Evolutionary conservation across 1,140 invertebrate genomes (phyloP), one percentile per base, ranked within the genome.

Genomic region (Agrypnia vestita): DNA sequence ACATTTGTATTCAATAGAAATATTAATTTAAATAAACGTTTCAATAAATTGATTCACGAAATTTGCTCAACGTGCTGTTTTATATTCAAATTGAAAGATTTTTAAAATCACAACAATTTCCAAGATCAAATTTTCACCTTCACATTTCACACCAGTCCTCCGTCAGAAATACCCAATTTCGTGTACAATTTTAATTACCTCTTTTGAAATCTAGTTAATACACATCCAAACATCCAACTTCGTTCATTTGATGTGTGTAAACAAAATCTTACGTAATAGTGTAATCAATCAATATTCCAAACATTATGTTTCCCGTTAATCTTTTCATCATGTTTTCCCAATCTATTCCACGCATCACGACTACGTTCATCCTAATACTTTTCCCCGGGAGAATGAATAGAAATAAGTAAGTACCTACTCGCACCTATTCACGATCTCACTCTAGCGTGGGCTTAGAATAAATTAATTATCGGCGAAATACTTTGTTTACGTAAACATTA

Each of bases 301-400:
- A 53, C 3, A 59, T 19, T 19, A 13, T 59, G 17, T 19, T 59
- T 59, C 61, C 35, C 35, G 35, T 64, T 25, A 19, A 13, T 64
- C 61, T 64, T 64, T 64, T 25, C 61, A 64, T 64, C 25, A 43
- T 25, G 25, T 64, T 35, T 64, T 25, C 61, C 35, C 35, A 64
- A 64, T 64, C 61, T 25, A 64, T 64, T 35, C 61, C 11, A n/a
- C 19, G 3, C 61, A 25, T 64, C 19, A 25, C 49, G 11, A 15
- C 3, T 12, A 8, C 1, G n/a, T 13, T 51, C 0, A 12, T 51
- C 3, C n/a, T 13, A 8, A 12, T 15, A 51, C 49, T 51, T 51
- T 51, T 51, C 49, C 49, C 49, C 49, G 11, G 11, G 49, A 15
- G 8, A 51, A 64, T 9, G 0, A 25, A 35, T 25, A 64, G 61